Conservation (phyloP, 2,888 invertebrate genomes). For the Ceramica pisi region DNA sequence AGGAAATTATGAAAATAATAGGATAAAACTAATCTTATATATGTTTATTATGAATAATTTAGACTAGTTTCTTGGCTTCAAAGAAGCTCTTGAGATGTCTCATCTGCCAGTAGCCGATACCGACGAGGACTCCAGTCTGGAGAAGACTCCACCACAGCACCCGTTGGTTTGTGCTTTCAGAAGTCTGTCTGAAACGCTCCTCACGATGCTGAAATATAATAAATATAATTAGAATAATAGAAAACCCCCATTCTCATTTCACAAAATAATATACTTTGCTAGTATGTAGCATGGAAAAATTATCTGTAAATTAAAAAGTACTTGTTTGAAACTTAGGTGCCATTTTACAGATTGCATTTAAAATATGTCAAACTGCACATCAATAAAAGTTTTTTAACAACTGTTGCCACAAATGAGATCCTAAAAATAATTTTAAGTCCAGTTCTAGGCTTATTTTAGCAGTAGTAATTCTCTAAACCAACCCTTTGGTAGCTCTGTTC, state of each 20-base stretch:
- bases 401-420: no score
- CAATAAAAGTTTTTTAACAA: no score
- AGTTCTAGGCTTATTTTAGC: not conserved
- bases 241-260: not conserved
- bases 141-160: slow-evolving; percentile 99
- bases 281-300: no score
- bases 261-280: not conserved
- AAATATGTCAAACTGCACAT: not conserved
- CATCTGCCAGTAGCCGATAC: slow-evolving; percentile 99
- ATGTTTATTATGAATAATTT: slow-evolving; percentile 75
- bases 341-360: no score
- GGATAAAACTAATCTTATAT: slow-evolving; percentile 57
- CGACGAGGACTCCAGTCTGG: slow-evolving; percentile 96
- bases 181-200: slow-evolving; percentile 98
- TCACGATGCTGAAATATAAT: slow-evolving; percentile 95
- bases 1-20: slow-evolving; percentile 64
- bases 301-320: no score
- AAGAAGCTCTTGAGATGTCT: slow-evolving; percentile 99
- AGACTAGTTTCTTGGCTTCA: slow-evolving; percentile 99
- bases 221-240: not conserved
- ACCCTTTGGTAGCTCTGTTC: slow-evolving; percentile 99
- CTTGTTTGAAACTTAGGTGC: no score
- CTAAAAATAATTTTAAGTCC: no score
- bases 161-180: slow-evolving; percentile 98
- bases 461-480: slow-evolving; percentile 68